phyloP scores from a whole-genome alignment of 2,888 invertebrate species.

The Dione juno region DNA sequence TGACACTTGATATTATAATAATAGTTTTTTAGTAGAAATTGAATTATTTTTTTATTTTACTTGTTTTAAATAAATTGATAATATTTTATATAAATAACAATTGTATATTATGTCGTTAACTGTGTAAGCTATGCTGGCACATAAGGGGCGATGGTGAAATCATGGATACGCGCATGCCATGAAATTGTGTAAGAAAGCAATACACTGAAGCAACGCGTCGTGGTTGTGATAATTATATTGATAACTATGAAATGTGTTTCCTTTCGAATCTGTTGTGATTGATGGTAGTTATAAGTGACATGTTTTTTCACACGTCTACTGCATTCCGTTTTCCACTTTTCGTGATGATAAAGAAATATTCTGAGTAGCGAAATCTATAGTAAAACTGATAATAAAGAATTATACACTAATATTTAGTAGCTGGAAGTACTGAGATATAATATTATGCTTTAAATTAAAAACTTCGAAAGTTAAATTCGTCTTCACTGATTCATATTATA shows the following conservation, averaged over 20 bases:
- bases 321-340: neutral
- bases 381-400: no score
- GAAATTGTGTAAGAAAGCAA: constrained; percentile 80
- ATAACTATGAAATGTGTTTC: constrained; percentile 16
- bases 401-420: no score
- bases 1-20: no score
- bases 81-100: neutral
- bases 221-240: constrained; percentile 23
- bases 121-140: constrained; percentile 18
- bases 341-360: no score
- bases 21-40: no score
- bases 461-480: no score
- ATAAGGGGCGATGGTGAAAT: constrained; percentile 62
- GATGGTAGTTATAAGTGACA: neutral
- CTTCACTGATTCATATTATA: no score
- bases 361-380: no score
- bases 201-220: constrained; percentile 34
- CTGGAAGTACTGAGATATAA: no score
- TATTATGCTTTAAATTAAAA: no score
- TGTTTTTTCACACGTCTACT: neutral
- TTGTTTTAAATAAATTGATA: no score
- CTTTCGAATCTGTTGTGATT: constrained; percentile 13
- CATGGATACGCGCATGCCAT: constrained; percentile 70
- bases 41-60: no score
- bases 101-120: constrained; percentile 5